Percentiles rank a stretch among this genome's conserved stretches.
Conservation (phyloP, 1,140 invertebrate species). For the Tetragnatha versicolor region DNA sequence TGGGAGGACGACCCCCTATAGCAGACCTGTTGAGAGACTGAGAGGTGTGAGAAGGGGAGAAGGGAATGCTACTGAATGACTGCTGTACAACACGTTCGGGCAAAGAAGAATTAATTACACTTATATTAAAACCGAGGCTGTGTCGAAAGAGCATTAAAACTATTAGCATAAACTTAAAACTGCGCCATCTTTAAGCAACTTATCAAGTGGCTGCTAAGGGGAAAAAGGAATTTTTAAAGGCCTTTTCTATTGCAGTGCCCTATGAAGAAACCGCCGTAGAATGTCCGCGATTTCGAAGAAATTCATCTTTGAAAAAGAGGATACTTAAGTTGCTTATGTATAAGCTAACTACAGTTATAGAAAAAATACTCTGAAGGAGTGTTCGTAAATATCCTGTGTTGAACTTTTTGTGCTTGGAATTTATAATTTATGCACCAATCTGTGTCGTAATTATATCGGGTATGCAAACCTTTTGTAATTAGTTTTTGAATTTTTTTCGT, state of each 20-base stretch:
- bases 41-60: neutral
- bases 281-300: too few species aligned
- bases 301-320: too few species aligned
- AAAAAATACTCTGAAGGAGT: too few species aligned
- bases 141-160: conserved; percentile 44
- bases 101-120: conserved; percentile 51
- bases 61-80: conserved; percentile 43
- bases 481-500: too few species aligned
- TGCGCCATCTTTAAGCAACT: conserved; percentile 37
- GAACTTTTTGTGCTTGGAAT: too few species aligned
- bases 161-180: conserved; percentile 52
- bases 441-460: too few species aligned
- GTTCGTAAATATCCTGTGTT: too few species aligned
- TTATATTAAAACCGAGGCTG: conserved; percentile 49
- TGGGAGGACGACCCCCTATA: neutral
- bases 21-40: conserved; percentile 17
- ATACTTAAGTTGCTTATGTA: too few species aligned
- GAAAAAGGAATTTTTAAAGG: conserved; percentile 24
- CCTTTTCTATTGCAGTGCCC: conserved; percentile 3
- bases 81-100: conserved; percentile 41
- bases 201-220: conserved; percentile 19
- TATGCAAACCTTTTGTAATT: too few species aligned
- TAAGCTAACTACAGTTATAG: too few species aligned
- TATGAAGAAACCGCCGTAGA: conserved; percentile 23
- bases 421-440: too few species aligned